Evolutionary conservation across 2,888 invertebrate species (phyloP).

Genomic region (Brenthis hecate): DNA sequence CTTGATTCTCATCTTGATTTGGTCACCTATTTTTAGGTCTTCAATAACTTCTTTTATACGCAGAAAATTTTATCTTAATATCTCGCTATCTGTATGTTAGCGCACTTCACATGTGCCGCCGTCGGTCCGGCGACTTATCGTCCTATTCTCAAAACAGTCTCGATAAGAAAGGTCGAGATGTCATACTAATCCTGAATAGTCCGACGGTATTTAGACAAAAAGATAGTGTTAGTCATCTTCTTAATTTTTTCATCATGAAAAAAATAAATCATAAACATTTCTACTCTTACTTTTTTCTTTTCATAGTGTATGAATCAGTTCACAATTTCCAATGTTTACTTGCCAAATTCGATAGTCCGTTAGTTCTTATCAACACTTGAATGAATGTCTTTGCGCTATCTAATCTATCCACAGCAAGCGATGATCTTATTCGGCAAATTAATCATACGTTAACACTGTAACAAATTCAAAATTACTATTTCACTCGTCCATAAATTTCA

Average conservation of each 20-base stretch:
- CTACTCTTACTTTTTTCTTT: conserved; percentile 74
- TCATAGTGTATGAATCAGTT: conserved; percentile 66
- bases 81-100: conserved; percentile 66
- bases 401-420: conserved; percentile 73
- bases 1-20: conserved; percentile 97
- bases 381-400: conserved; percentile 73
- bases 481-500: conserved; percentile 35
- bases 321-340: conserved; percentile 62
- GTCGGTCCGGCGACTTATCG: conserved; percentile 77
- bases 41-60: conserved; percentile 71
- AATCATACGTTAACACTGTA: conserved; percentile 34
- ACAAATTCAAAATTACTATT: conserved; percentile 26
- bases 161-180: conserved; percentile 67
- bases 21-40: conserved; percentile 81
- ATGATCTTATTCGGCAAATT: conserved; percentile 66
- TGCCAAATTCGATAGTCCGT: conserved; percentile 69
- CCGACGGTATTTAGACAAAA: conserved; percentile 64
- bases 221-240: conserved; percentile 65
- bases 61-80: conserved; percentile 70
- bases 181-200: conserved; percentile 66
- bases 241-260: conserved; percentile 55
- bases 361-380: conserved; percentile 76
- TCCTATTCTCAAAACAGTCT: conserved; percentile 64
- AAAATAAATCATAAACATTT: conserved; percentile 37
- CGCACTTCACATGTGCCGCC: conserved; percentile 79